Base-by-base conservation (phyloP, 2,888 invertebrate genomes). In the Euclidia mi region DNA sequence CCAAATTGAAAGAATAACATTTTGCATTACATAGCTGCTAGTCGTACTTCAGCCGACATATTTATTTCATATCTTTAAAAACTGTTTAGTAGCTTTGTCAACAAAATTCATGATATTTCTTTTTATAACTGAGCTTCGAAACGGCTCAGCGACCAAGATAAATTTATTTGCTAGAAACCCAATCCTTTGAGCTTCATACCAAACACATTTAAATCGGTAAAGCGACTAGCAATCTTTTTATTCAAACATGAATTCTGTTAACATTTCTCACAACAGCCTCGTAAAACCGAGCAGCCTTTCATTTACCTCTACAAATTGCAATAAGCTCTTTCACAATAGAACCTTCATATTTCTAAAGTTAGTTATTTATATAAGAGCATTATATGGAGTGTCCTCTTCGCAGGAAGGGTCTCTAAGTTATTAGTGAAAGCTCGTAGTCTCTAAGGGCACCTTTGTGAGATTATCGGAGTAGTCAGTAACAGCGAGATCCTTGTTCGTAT, bases 311-410 rank as follows among this genome's bases (percentile, higher is more conserved):
- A 15, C 17, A 35, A 35, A 35, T 35, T 35, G 17, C 35, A 35
- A 17, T 34, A 35, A 10, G 15, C 15, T 7, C 2, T 14, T 12
- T 34, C 12, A 35, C 15, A 34, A 35, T 15, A 42, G 3, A 9
- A 3, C 20, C 14, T 41, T 25, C 2, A 28, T 48, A 45, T 6
- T 15, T 7, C 38, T 6, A 31, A 2, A 44, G 9, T 49, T 37
- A 35, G 28, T 46, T 57, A 55, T 68, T 51, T 57, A 57, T 57
- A 31, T 49, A 51, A 46, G 46, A 42, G 53, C 44, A 53, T 60
- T 18, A 38, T 12, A 37, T 29, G 25, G 20, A 61, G 12, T 48
- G 45, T 71, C 42, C 41, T 18, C 14, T 35, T 17, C 37, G 42
- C 28, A 20, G 2, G 44, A 48, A 48, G 49, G 46, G 29, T 29